Conservation (phyloP, 2,797 vertebrate species). For the Tauraco hartlaubi region DNA sequence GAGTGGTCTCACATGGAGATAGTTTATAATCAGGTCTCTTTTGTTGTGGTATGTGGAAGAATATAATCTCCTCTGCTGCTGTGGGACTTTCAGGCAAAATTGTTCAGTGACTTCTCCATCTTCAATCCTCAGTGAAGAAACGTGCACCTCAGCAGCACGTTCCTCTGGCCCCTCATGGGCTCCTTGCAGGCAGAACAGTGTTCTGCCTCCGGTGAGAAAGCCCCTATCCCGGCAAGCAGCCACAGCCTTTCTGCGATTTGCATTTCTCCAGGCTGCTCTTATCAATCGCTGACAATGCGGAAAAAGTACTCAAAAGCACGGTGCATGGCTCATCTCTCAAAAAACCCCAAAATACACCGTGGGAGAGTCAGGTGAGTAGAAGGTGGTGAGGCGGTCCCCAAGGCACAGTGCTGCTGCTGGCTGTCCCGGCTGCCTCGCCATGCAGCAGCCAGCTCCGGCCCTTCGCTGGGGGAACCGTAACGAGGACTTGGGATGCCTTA, state of each 20-base stretch:
- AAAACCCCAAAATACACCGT: rapidly evolving
- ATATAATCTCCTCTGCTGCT: neutral
- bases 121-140: neutral
- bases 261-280: neutral
- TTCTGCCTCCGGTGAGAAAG: neutral
- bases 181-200: neutral
- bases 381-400: neutral
- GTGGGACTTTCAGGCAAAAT: neutral
- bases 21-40: neutral
- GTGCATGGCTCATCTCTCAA: neutral
- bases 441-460: constrained; percentile 26
- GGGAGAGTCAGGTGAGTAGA: neutral
- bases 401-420: neutral
- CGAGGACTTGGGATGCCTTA: neutral
- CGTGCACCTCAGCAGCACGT: neutral
- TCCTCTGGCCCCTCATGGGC: neutral
- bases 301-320: neutral
- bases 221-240: neutral
- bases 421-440: neutral
- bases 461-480: constrained; percentile 5
- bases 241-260: neutral
- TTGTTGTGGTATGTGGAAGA: neutral
- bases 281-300: neutral
- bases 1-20: neutral
- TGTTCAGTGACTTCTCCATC: neutral